These are phyloP conservation scores for Picus viridis DNA, from an alignment of 2,797 vertebrate genomes.

Conservation along the genomic window DNA sequence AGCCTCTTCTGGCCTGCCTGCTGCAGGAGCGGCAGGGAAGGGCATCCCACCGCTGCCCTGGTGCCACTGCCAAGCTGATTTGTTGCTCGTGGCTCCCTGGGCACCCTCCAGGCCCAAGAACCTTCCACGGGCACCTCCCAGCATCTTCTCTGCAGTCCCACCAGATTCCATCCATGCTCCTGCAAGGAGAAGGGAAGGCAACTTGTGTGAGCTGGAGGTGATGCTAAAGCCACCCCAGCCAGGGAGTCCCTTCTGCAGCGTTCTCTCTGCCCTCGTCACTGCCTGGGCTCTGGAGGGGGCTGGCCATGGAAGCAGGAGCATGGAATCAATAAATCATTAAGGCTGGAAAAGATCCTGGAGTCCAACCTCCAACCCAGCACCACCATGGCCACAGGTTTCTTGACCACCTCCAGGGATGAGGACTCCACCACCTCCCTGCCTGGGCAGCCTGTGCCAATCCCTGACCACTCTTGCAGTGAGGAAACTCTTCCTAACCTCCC, in stretches of 20 bases:
- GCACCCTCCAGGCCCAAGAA: background rate
- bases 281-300: no score
- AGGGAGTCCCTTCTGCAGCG: background rate
- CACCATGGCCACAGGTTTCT: no score
- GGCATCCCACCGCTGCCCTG: fast-evolving
- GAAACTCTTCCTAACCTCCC: no score
- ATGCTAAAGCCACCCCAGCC: background rate
- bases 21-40: background rate
- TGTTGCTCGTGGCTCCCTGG: fast-evolving
- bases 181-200: fast-evolving
- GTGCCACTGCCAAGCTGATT: fast-evolving
- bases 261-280: background rate
- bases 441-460: no score
- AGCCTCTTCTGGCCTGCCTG: background rate
- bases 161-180: fast-evolving
- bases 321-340: no score
- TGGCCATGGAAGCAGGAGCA: no score
- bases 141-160: fast-evolving
- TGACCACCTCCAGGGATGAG: no score
- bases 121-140: background rate
- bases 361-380: no score
- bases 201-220: fast-evolving
- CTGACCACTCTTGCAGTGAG: no score
- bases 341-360: no score
- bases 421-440: no score